These are phyloP conservation scores for Mythimna impura DNA, from an alignment of 2,888 invertebrate genomes.

Conservation along the genomic window DNA sequence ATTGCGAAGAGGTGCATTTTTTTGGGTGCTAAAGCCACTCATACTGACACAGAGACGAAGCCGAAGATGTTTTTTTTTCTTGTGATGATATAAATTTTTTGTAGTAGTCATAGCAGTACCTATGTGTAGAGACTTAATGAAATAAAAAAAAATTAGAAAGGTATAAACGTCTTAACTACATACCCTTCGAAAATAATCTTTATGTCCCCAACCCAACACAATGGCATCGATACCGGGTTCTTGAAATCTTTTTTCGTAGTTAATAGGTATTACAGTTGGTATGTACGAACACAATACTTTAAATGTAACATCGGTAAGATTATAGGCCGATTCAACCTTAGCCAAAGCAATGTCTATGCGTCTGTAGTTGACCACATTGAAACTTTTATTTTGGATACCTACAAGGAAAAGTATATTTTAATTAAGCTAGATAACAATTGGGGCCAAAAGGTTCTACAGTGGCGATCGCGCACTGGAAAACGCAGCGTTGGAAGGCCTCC, in stretches of 20 bases:
- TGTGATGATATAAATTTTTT: too few species aligned
- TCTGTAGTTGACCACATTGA: slow-evolving; percentile 68
- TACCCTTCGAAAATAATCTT: slow-evolving; percentile 64
- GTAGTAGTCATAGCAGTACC: too few species aligned
- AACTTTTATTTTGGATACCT: slow-evolving; percentile 70
- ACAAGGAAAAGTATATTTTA: slow-evolving; percentile 21
- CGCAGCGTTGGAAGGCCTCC: too few species aligned
- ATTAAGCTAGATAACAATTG: background rate
- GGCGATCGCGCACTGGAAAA: too few species aligned
- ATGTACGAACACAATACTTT: slow-evolving; percentile 63
- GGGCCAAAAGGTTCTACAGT: too few species aligned
- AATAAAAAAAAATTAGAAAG: too few species aligned
- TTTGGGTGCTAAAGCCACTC: too few species aligned
- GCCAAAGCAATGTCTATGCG: slow-evolving; percentile 73
- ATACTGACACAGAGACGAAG: too few species aligned
- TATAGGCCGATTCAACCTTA: slow-evolving; percentile 72
- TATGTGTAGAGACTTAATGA: too few species aligned
- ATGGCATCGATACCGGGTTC: slow-evolving; percentile 58
- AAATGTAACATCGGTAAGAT: slow-evolving; percentile 48
- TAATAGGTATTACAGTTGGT: slow-evolving; percentile 67
- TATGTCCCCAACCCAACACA: slow-evolving; percentile 72
- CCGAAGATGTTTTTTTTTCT: too few species aligned
- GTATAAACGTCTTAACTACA: too few species aligned
- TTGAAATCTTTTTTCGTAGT: slow-evolving; percentile 66
- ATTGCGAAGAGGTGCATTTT: too few species aligned